phyloP scores from a whole-genome alignment of 2,888 invertebrate species.

The Celastrina argiolus region DNA sequence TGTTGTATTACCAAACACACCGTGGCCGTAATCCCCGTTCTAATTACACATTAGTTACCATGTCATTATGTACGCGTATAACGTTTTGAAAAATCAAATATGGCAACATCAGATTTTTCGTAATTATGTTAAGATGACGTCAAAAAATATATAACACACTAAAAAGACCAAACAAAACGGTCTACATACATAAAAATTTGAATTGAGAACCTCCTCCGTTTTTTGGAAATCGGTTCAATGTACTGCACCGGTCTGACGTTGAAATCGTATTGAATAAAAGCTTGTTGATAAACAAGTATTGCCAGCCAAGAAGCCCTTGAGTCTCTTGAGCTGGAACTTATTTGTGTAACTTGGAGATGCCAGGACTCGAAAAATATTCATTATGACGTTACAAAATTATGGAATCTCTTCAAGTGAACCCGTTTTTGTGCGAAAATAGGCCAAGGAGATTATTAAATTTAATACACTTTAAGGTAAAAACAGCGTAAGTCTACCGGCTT shows the following conservation, averaged over 20 bases:
- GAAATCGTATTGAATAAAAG: neutral
- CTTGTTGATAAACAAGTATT: neutral
- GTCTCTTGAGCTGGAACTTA: neutral
- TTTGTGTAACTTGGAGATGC: neutral
- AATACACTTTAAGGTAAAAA: neutral
- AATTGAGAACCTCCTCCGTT: too few relatives aligned
- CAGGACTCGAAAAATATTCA: neutral
- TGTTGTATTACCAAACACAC: neutral
- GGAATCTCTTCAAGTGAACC: neutral
- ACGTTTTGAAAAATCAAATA: too few relatives aligned
- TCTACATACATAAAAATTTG: too few relatives aligned
- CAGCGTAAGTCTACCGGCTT: neutral
- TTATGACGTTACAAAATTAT: neutral
- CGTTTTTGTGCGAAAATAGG: neutral
- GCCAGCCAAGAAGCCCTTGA: neutral
- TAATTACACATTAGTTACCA: neutral
- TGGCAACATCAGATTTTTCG: too few relatives aligned
- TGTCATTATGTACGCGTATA: too few relatives aligned
- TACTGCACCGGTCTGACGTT: neutral
- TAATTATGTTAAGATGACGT: too few relatives aligned
- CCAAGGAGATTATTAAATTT: neutral
- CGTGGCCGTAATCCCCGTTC: neutral
- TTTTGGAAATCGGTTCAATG: too few relatives aligned
- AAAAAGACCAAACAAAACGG: too few relatives aligned
- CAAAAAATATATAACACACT: too few relatives aligned